Conservation (phyloP, 2,888 invertebrate species). For the Eristalis tenax region DNA sequence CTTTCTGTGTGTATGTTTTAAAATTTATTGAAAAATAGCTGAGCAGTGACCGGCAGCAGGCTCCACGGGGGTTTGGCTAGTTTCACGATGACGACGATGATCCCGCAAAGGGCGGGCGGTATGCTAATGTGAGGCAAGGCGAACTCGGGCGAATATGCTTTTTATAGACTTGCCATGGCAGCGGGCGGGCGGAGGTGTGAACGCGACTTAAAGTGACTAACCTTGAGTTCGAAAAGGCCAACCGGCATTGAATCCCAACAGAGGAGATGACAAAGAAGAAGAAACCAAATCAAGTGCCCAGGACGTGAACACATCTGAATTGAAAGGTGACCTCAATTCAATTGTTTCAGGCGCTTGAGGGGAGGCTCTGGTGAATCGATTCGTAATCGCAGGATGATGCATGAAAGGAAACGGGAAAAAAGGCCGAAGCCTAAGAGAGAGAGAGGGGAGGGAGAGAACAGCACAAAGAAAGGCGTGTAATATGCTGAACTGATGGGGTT, state of each 20-base stretch:
- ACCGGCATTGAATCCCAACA: neutral
- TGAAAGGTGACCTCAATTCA: neutral
- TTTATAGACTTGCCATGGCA: neutral
- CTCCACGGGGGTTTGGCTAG: conserved; percentile 16
- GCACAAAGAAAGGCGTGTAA: neutral
- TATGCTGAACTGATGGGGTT: neutral
- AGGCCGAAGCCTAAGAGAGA: neutral
- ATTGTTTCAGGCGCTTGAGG: neutral
- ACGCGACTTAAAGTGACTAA: neutral
- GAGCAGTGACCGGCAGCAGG: conserved; percentile 25
- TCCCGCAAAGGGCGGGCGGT: neutral
- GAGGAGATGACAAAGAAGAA: neutral
- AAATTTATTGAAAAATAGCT: conserved; percentile 68
- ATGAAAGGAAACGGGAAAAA: neutral
- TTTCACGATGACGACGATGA: conserved; percentile 35
- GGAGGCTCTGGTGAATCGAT: neutral
- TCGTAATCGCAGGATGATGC: neutral
- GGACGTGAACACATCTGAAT: neutral
- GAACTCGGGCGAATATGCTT: neutral
- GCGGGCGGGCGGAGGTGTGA: neutral
- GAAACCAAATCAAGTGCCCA: neutral
- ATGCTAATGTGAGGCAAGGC: neutral
- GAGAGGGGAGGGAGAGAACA: too few species aligned
- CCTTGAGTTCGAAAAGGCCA: neutral
- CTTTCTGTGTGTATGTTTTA: conserved; percentile 41